phyloP scores from a whole-genome alignment of 1,140 invertebrate genomes.

The Mycetomoellerius zeteki region DNA sequence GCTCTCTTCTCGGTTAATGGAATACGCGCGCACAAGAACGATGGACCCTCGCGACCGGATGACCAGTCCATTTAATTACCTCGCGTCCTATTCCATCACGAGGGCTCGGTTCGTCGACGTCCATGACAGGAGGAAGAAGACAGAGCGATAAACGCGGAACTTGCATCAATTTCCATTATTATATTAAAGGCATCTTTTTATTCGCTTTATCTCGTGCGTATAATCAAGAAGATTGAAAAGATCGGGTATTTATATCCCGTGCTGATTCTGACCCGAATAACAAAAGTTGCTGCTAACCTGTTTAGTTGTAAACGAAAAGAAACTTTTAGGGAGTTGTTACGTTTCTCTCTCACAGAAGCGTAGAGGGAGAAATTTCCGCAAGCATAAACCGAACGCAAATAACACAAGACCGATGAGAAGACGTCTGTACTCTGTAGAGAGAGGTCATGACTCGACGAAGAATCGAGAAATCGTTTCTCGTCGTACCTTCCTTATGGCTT shows the following conservation, averaged over 20 bases:
- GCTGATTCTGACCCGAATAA: constrained; percentile 14
- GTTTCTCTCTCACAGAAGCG: background rate
- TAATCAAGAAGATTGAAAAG: constrained; percentile 49
- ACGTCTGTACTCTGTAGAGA: constrained; percentile 31
- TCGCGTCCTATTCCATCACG: constrained; percentile 53
- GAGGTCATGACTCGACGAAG: constrained; percentile 55
- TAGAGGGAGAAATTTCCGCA: constrained; percentile 26
- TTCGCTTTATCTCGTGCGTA: constrained; percentile 15
- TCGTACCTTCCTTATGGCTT: constrained; percentile 58
- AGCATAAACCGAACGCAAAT: constrained; percentile 42
- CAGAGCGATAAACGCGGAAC: constrained; percentile 45
- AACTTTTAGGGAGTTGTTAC: constrained; percentile 30
- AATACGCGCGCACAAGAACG: constrained; percentile 60
- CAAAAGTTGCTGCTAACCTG: background rate
- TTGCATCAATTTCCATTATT: constrained; percentile 38
- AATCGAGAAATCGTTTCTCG: constrained; percentile 54
- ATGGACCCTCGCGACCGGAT: constrained; percentile 45
- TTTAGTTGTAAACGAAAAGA: background rate
- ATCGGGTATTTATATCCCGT: background rate
- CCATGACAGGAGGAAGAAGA: constrained; percentile 6
- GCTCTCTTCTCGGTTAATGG: constrained; percentile 59
- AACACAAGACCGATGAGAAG: constrained; percentile 38
- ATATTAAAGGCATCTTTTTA: constrained; percentile 43
- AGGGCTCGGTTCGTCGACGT: constrained; percentile 33
- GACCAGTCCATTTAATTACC: constrained; percentile 58